Conservation (phyloP, 2,797 vertebrate species). For the Coregonus suidteri region DNA sequence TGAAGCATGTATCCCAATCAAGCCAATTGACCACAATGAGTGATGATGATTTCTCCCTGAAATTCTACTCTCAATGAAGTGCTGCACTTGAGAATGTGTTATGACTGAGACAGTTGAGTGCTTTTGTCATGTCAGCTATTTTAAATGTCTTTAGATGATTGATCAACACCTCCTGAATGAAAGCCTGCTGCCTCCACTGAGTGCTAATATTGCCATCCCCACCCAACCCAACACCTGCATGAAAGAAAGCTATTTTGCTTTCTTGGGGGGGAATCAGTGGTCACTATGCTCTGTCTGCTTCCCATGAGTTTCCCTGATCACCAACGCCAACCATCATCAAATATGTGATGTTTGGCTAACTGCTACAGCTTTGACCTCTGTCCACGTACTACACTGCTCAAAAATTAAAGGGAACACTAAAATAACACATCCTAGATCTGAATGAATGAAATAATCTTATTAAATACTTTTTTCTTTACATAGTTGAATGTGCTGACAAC, state of each 20-base stretch:
- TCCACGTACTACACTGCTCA: background rate
- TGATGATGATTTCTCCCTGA: conserved; percentile 22
- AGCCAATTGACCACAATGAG: conserved; percentile 43
- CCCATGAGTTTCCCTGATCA: background rate
- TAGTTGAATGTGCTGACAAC: too few relatives aligned
- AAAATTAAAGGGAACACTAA: too few relatives aligned
- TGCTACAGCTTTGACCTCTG: background rate
- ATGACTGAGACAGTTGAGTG: conserved; percentile 15
- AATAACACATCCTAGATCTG: too few relatives aligned
- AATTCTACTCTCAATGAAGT: background rate
- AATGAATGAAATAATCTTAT: too few relatives aligned
- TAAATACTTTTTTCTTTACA: too few relatives aligned
- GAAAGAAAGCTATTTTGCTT: background rate
- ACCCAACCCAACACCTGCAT: background rate
- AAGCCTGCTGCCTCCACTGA: conserved; percentile 18
- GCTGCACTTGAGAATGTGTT: conserved; percentile 33
- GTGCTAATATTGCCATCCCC: background rate
- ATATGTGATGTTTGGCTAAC: background rate
- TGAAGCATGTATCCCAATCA: conserved; percentile 66
- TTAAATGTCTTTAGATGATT: too few relatives aligned
- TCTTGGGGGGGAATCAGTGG: background rate
- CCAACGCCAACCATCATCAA: background rate
- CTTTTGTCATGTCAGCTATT: too few relatives aligned
- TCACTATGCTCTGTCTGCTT: background rate
- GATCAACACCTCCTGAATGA: conserved; percentile 16